Evolutionary conservation across 2,797 vertebrate species (phyloP).

Genomic region (Danio kyathit): DNA sequence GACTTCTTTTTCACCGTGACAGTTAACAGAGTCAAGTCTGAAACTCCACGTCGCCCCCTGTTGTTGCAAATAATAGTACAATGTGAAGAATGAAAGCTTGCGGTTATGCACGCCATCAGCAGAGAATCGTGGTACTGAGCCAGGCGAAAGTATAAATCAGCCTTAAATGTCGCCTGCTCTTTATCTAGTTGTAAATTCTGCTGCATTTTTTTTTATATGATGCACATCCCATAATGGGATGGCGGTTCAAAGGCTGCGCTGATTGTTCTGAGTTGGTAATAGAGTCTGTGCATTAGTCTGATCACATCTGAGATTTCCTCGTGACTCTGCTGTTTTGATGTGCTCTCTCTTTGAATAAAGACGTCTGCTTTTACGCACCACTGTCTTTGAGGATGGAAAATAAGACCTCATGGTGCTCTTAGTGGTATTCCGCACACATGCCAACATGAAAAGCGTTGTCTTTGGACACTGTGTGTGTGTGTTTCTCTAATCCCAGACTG

Average conservation of each 20-base stretch:
- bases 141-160: too few species aligned
- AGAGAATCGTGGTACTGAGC: too few species aligned
- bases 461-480: not conserved
- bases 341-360: constrained; percentile 45
- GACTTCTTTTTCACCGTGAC: too few species aligned
- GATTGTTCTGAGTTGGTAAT: constrained; percentile 30
- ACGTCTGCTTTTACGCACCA: constrained; percentile 31
- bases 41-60: too few species aligned
- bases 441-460: constrained; percentile 24
- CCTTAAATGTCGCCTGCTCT: not conserved
- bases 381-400: constrained; percentile 38
- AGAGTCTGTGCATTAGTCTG: constrained; percentile 49
- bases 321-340: constrained; percentile 39
- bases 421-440: constrained; percentile 22
- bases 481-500: constrained; percentile 28
- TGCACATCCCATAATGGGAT: not conserved
- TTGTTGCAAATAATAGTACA: too few species aligned
- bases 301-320: constrained; percentile 30
- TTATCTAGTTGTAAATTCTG: constrained; percentile 3
- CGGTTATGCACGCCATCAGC: too few species aligned
- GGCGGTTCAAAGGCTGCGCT: constrained; percentile 26
- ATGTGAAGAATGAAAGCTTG: too few species aligned
- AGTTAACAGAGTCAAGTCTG: too few species aligned
- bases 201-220: not conserved
- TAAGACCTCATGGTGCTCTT: constrained; percentile 5